Base-by-base conservation (phyloP, 2,797 vertebrate species). In the Pseudochirops corinnae region DNA sequence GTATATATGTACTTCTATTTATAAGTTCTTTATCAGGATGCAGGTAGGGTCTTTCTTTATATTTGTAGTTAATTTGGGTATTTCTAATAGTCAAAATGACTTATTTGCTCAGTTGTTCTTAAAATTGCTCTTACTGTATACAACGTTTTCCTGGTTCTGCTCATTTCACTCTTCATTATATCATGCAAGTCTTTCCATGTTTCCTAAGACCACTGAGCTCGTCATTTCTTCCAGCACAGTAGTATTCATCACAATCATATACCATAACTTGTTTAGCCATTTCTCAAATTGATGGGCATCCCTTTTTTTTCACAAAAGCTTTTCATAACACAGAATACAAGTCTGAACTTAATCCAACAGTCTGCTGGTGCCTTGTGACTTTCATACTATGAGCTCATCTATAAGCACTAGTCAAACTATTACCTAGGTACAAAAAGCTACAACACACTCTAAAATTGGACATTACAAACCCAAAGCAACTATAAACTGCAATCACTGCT, bases 361-460 rank as follows among this genome's bases (percentile, higher is more conserved):
- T 93, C 62, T 74, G 55, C 91, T 91, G 93, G 93, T n/a, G 92
- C 93, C 87, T 62, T 58, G n/a, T 33, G 53, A 53, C 93, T 97
- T 98, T 96, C 94, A 96, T 2, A 10, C 93, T 87, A 91, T 98
- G 97, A 98, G 95, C 90, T 98, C 97, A 98, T 95, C 95, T 95
- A 24, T 82, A 82, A 39, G 67, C n/a, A 21, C 67, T 46, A 0
- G 31, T 95, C 92, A 98, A 91, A 95, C 93, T 55, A 94, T 92
- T 91, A 94, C 90, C 46, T 82, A 95, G 96, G 94, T 96, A 96
- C 90, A 95, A 93, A 93, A 92, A 96, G 90, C 92, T 91, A 96
- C 91, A 94, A 33, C 31, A 39, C 53, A n/a, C 91, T 93, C 53
- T 90, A 96, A 92, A 96, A 95, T 5, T 97, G 96, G 95, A 93